Percentiles rank a stretch among this genome's conserved stretches.
phyloP scores from a whole-genome alignment of 2,888 invertebrate species.

The Barypeithes pellucidus region DNA sequence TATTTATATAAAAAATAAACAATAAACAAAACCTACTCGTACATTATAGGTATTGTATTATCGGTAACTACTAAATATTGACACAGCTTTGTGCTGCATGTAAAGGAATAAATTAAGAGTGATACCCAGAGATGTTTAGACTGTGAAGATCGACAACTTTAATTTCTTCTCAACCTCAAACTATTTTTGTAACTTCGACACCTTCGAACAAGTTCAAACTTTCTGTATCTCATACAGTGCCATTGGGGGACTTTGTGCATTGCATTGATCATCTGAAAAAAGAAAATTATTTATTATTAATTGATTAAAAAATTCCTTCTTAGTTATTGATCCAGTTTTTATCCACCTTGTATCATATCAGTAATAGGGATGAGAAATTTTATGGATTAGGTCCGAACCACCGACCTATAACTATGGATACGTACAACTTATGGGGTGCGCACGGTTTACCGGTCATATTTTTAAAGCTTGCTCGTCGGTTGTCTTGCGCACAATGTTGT shows the following conservation, averaged over 20 bases:
- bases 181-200: conserved; percentile 83
- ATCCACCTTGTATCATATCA: too few species aligned
- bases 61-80: neutral
- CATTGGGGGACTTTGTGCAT: conserved; percentile 88
- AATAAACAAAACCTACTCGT: neutral
- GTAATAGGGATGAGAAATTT: too few species aligned
- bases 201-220: conserved; percentile 83
- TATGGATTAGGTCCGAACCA: too few species aligned
- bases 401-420: too few species aligned
- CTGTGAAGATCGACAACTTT: neutral
- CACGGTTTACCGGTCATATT: too few species aligned
- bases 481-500: too few species aligned
- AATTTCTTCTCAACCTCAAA: conserved; percentile 42
- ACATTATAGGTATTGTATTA: neutral
- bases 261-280: conserved; percentile 78
- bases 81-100: neutral
- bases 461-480: too few species aligned
- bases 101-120: neutral
- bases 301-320: too few species aligned
- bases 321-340: too few species aligned
- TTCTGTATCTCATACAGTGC: conserved; percentile 88
- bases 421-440: too few species aligned
- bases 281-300: too few species aligned
- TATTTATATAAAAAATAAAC: conserved; percentile 2
- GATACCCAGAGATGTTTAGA: neutral